Evolutionary conservation across 1,140 invertebrate species (phyloP).

Genomic region (Diorhabda elongata): DNA sequence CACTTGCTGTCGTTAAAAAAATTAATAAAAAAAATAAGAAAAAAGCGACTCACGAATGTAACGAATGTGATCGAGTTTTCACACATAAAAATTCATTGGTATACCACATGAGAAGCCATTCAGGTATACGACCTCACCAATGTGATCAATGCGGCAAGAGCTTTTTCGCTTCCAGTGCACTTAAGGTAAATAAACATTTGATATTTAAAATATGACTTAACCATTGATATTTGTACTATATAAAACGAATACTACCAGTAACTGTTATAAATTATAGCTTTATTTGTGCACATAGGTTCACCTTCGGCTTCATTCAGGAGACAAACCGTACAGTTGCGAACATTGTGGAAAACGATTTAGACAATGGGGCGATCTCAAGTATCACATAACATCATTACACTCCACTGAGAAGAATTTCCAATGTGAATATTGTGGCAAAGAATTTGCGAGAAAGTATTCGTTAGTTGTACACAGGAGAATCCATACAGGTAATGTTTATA

Average conservation of each 20-base stretch:
- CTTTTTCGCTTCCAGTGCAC: constrained; percentile 73
- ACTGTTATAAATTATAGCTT: too few relatives aligned
- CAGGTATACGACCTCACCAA: constrained; percentile 68
- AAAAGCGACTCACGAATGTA: constrained; percentile 52
- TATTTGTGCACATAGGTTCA: constrained; percentile 35
- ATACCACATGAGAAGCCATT: constrained; percentile 79
- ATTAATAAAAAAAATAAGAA: constrained; percentile 36
- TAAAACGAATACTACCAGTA: too few relatives aligned
- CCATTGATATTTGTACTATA: too few relatives aligned
- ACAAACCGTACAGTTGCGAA: constrained; percentile 76
- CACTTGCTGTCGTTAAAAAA: constrained; percentile 27
- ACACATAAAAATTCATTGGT: constrained; percentile 77
- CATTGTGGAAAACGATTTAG: constrained; percentile 73
- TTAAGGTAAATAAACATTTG: constrained; percentile 56
- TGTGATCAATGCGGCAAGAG: constrained; percentile 77
- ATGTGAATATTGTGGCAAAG: constrained; percentile 87
- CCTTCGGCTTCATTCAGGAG: constrained; percentile 54
- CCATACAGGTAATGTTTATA: constrained; percentile 60
- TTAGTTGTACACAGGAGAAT: constrained; percentile 85
- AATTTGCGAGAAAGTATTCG: constrained; percentile 90
- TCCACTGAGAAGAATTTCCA: constrained; percentile 76
- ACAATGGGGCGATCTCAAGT: constrained; percentile 86
- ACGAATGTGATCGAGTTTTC: constrained; percentile 68
- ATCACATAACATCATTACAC: constrained; percentile 83
- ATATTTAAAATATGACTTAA: background rate